Conservation (phyloP, 2,888 invertebrate genomes). For the Drepana falcataria region DNA sequence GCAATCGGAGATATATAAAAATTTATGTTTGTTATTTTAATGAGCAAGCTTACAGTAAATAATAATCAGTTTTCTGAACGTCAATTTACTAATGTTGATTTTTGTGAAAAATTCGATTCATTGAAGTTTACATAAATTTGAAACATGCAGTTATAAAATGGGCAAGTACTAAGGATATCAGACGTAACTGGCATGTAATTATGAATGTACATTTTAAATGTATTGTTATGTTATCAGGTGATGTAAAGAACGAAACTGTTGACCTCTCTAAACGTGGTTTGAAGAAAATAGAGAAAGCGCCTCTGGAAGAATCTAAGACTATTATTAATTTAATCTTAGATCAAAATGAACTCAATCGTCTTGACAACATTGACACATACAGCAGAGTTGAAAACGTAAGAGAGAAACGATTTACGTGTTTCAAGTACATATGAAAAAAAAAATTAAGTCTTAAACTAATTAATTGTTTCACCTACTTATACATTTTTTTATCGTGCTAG, state of each 20-base stretch:
- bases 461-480: no score
- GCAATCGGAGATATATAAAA: no score
- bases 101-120: slow-evolving; percentile 33
- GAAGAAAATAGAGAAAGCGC: slow-evolving; percentile 88
- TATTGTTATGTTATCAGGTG: slow-evolving; percentile 25
- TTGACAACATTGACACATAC: slow-evolving; percentile 92
- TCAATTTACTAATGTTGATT: slow-evolving; percentile 54
- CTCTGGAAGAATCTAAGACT: slow-evolving; percentile 82
- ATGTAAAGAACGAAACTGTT: slow-evolving; percentile 74
- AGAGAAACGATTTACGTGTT: background rate
- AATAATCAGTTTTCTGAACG: slow-evolving; percentile 32
- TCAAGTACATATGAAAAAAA: background rate
- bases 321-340: slow-evolving; percentile 87
- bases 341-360: slow-evolving; percentile 91
- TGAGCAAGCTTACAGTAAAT: background rate
- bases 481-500: no score
- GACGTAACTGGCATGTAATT: background rate
- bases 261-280: slow-evolving; percentile 89
- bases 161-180: slow-evolving; percentile 32
- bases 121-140: slow-evolving; percentile 22
- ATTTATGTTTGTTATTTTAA: background rate
- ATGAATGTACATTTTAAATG: slow-evolving; percentile 1
- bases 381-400: slow-evolving; percentile 86
- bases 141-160: slow-evolving; percentile 45
- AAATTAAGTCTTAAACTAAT: background rate